phyloP scores from a whole-genome alignment of 2,797 vertebrate species.

The Anas acuta region DNA sequence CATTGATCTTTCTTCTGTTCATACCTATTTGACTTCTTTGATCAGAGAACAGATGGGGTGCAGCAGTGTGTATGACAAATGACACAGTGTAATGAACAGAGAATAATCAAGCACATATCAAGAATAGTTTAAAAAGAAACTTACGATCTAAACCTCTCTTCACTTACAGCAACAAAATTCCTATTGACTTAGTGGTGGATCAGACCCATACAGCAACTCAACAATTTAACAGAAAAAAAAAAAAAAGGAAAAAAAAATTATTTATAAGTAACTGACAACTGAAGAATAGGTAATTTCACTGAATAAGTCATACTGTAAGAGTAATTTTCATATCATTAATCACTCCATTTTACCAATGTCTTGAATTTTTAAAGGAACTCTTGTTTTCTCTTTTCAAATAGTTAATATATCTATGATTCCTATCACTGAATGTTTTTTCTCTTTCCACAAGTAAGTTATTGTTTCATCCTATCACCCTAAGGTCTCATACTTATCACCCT shows the following conservation, averaged over 20 bases:
- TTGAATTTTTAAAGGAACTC: not conserved
- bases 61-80: not conserved
- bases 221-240: not conserved
- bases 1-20: not conserved
- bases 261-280: not conserved
- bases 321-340: slow-evolving; percentile 12
- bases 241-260: not conserved
- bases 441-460: not conserved
- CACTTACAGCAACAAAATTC: not conserved
- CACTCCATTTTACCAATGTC: not conserved
- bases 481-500: not conserved
- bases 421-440: not conserved
- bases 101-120: not conserved
- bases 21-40: not conserved
- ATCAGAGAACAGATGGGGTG: not conserved
- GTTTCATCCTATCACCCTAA: not conserved
- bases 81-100: not conserved
- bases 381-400: not conserved
- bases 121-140: not conserved
- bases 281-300: not conserved
- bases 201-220: not conserved
- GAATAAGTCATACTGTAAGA: not conserved
- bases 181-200: not conserved
- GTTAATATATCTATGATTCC: not conserved
- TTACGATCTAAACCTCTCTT: not conserved